A percentile compares a stretch with the other conserved stretches of the same genome.
phyloP scores from a whole-genome alignment of 2,797 vertebrate species.

The Hemitrygon akajei region DNA sequence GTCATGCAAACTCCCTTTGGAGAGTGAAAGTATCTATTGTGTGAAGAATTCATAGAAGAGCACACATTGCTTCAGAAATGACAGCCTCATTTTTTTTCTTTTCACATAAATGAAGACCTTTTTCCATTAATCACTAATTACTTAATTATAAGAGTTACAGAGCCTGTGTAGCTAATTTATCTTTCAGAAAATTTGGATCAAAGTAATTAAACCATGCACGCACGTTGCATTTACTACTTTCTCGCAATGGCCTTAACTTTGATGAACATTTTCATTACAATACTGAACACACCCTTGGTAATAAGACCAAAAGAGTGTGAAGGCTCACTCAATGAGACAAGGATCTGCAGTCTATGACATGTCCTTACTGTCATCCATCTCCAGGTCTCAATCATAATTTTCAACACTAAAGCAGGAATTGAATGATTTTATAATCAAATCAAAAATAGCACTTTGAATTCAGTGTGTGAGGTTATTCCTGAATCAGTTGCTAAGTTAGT shows the following conservation, averaged over 20 bases:
- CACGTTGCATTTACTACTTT: background rate
- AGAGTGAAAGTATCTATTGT: slow-evolving; percentile 22
- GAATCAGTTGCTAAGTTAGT: too few relatives aligned
- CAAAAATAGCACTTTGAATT: background rate
- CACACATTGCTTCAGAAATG: slow-evolving; percentile 12
- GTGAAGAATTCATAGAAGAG: background rate
- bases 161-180: background rate
- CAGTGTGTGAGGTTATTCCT: too few relatives aligned
- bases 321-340: background rate
- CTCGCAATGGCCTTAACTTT: background rate
- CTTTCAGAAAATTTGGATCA: slow-evolving; percentile 27
- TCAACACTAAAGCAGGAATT: background rate
- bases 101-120: slow-evolving; percentile 6
- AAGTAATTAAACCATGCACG: background rate
- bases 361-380: background rate
- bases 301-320: background rate
- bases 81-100: slow-evolving; percentile 16
- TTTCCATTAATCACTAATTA: slow-evolving; percentile 36
- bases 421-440: background rate
- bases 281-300: background rate
- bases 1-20: slow-evolving; percentile 18
- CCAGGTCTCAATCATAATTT: background rate
- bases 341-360: background rate
- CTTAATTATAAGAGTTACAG: slow-evolving; percentile 31
- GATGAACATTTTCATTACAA: background rate